A percentile compares a stretch with the other conserved stretches of the same genome.
Evolutionary conservation across 2,888 invertebrate genomes (phyloP).

Genomic region (Fragum fragum): DNA sequence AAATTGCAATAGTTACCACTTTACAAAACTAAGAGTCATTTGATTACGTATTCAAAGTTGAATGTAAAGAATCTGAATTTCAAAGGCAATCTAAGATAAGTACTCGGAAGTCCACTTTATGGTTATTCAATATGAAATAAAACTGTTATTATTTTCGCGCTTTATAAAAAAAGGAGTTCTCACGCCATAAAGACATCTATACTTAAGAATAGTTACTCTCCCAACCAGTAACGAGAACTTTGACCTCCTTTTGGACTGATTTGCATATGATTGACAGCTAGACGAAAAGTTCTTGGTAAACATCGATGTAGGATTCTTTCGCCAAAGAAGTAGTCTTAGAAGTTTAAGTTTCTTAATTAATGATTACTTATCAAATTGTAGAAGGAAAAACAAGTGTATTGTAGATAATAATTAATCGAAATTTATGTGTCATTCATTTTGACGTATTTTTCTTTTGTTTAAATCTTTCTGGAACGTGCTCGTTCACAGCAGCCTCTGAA

Average conservation of each 20-base stretch:
- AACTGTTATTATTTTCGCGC: neutral
- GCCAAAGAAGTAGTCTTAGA: conserved; percentile 35
- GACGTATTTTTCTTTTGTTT: too few relatives aligned
- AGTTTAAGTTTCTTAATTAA: too few relatives aligned
- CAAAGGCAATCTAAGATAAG: neutral
- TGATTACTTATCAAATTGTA: too few relatives aligned
- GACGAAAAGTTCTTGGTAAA: conserved; percentile 17
- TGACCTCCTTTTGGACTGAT: conserved; percentile 30
- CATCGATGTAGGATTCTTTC: conserved; percentile 22
- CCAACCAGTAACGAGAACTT: conserved; percentile 3
- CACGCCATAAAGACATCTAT: neutral
- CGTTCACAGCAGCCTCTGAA: conserved; percentile 40
- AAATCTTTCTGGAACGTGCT: too few relatives aligned
- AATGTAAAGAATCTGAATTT: conserved; percentile 1
- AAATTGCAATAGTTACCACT: too few relatives aligned
- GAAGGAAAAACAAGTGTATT: too few relatives aligned
- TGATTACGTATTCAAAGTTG: too few relatives aligned
- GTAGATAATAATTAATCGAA: too few relatives aligned
- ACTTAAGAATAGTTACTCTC: neutral
- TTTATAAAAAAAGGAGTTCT: neutral
- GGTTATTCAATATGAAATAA: neutral
- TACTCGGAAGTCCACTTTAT: neutral
- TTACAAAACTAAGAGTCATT: too few relatives aligned
- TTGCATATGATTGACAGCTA: conserved; percentile 73
- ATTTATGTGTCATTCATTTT: too few relatives aligned